A percentile compares a stretch with the other conserved stretches of the same genome.
phyloP scores from a whole-genome alignment of 35 echinoderm and acorn worm genomes.

The Hemicentrotus pulcherrimus region DNA sequence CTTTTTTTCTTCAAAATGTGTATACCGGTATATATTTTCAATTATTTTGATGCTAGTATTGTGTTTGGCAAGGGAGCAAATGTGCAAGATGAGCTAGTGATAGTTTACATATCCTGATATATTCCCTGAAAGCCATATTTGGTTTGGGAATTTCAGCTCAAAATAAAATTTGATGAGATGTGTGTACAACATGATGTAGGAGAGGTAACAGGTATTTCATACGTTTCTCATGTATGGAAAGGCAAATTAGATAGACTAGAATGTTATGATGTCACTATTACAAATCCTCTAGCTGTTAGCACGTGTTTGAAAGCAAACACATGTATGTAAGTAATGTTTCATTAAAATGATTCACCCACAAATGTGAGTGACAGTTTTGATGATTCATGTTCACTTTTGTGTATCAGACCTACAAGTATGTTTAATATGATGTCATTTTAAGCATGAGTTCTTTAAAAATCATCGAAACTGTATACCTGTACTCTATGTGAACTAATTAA shows the following conservation, averaged over 20 bases:
- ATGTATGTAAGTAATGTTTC: background rate
- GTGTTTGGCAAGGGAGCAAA: no score
- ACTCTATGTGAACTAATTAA: no score
- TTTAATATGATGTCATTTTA: background rate
- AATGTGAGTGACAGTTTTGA: background rate
- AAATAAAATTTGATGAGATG: background rate
- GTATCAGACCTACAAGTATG: background rate
- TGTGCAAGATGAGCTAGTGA: no score
- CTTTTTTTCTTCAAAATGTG: no score
- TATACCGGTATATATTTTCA: no score
- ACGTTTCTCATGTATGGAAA: no score
- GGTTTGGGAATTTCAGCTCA: background rate
- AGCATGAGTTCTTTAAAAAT: background rate
- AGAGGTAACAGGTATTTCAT: no score
- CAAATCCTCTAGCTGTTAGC: background rate
- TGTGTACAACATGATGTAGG: background rate
- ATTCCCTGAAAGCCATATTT: background rate
- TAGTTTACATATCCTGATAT: no score
- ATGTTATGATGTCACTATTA: no score
- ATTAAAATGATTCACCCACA: background rate
- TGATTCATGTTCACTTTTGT: background rate
- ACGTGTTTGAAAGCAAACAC: background rate
- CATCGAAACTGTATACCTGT: no score
- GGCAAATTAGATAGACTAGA: no score
- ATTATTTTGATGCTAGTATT: no score